Evolutionary conservation across 2,113 vertebrate species (phyloP), one percentile per base, ranked within the genome.

Genomic region (Nipponia nippon): DNA sequence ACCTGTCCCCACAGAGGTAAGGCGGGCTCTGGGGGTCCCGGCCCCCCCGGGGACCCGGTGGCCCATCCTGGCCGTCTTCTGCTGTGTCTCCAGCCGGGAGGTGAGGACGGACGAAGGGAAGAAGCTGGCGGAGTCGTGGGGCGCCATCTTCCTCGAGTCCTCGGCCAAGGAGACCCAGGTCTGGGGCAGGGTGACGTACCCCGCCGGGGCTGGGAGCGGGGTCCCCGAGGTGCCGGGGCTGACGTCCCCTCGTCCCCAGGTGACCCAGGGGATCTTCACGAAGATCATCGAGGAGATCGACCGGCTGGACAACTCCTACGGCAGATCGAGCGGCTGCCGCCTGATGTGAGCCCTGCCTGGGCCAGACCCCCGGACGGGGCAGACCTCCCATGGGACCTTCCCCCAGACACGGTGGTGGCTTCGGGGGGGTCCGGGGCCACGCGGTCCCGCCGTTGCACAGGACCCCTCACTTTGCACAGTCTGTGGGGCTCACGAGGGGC

Each of bases 81-180:
- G 63, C 65, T 7, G 19, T 22, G 83, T 75, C 91, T 73, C 23
- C 83, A 97, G 96, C 53, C 9, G 95, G 80, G 89, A 97, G 75
- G 96, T 99, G 86, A 99, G 98, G 90, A 97, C 89, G 10, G 98
- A 98, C 30, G 99, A 99, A 91, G 98, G 99, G 38, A 99, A 99
- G 97, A 99, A 98, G 95, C 96, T 99, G 87, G 98, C 97, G 5
- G 98, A 99, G 83, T 98, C 98, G 5, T 99, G 98, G 98, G 98
- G 98, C 11, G 98, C 98, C 6, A 96, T 98, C 5, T 99, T 99
- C 95, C 98, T 99, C 70, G 98, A 99, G 94, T 99, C 98, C 15
- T 99, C 97, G 13, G 97, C 99, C 93, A 98, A 98, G 94, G 98
- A 99, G 95, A 99, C 98, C 72, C 98, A 99, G 98, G 99, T 99